Percentiles rank a stretch among this genome's conserved stretches.
Evolutionary conservation across 2,797 vertebrate species (phyloP).

Genomic region (Vireo griseus): DNA sequence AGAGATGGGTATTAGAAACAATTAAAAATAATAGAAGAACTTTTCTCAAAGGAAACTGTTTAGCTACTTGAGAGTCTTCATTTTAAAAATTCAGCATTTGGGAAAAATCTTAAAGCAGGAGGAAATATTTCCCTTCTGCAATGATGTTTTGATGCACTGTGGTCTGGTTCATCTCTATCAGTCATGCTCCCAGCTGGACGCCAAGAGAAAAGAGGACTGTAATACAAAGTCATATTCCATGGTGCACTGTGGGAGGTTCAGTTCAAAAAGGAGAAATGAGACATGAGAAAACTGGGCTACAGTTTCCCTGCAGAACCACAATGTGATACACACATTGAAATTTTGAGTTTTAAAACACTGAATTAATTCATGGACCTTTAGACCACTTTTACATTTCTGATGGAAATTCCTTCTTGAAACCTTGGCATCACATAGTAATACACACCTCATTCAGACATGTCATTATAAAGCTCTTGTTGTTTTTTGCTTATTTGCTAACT

Average conservation of each 20-base stretch:
- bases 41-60: not conserved
- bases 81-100: not conserved
- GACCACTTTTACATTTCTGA: not conserved
- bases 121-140: not conserved
- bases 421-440: not conserved
- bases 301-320: not conserved
- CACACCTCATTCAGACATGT: not conserved
- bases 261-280: not conserved
- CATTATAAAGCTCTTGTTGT: not conserved
- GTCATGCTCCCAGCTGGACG: not conserved
- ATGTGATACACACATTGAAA: not conserved
- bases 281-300: not conserved
- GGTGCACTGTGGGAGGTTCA: not conserved
- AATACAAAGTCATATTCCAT: not conserved
- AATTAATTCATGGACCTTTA: not conserved
- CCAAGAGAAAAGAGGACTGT: not conserved
- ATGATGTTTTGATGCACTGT: not conserved
- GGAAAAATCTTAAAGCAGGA: not conserved
- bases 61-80: not conserved
- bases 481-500: not conserved
- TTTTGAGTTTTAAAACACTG: not conserved
- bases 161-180: not conserved
- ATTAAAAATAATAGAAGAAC: not conserved
- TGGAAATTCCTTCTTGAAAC: not conserved
- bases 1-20: not conserved